These are phyloP conservation scores for Amblyraja radiata DNA, from an alignment of 2,797 vertebrate genomes.

Conservation along the genomic window DNA sequence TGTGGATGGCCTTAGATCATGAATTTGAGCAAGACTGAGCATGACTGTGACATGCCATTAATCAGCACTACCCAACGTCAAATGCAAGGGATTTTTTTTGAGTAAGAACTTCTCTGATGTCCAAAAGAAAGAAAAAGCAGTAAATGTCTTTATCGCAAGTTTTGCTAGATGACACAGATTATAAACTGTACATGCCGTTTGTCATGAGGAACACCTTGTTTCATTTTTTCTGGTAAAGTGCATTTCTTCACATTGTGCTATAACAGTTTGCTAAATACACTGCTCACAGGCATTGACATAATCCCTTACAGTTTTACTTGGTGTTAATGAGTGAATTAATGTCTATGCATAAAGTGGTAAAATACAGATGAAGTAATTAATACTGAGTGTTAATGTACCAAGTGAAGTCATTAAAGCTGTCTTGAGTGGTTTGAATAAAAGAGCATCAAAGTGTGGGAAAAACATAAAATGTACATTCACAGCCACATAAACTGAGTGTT, in stretches of 20 bases:
- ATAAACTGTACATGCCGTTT: not conserved
- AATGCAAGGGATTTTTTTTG: not conserved
- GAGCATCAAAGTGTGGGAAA: not conserved
- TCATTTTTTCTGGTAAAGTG: not conserved
- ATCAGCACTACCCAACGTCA: not conserved
- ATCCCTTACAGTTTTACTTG: slow-evolving; percentile 18
- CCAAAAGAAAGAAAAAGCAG: not conserved
- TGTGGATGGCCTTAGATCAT: not conserved
- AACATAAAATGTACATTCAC: not conserved
- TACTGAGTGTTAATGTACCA: slow-evolving; percentile 20
- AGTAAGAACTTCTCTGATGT: not conserved
- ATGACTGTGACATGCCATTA: not conserved
- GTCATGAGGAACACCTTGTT: not conserved
- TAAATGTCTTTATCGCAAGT: not conserved
- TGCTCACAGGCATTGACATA: slow-evolving; percentile 14
- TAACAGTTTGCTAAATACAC: not conserved
- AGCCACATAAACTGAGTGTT: not conserved
- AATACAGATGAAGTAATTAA: slow-evolving; percentile 25
- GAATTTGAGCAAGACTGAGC: not conserved
- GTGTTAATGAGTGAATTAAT: slow-evolving; percentile 22
- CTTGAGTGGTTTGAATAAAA: slow-evolving; percentile 4
- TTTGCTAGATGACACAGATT: not conserved
- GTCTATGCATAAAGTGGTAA: slow-evolving; percentile 6
- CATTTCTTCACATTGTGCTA: slow-evolving; percentile 1
- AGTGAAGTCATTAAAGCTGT: not conserved